Base-by-base conservation (phyloP, 2,797 vertebrate species). In the Paratrypauchen microcephalus region DNA sequence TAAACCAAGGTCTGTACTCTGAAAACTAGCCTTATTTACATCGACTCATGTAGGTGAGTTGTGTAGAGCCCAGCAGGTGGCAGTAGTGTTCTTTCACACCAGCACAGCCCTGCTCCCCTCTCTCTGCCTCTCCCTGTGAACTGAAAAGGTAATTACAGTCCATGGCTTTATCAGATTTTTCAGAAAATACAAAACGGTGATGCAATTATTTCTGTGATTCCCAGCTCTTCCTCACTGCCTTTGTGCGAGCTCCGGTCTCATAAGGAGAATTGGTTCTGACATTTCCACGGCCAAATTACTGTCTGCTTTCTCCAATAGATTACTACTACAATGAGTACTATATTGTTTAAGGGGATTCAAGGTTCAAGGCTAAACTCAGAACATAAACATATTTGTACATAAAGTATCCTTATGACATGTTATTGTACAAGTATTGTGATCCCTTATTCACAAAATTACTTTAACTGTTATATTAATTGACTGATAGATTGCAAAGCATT, bases 281-380 rank as follows among this genome's bases (percentile, higher is more conserved):
- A 84, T 84, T 82, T 77, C 76, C 71, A 61, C 74, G 21, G 72
- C 72, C 74, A 66, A 72, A 80, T 75, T 63, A 77, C 69, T 76
- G 64, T 19, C 28, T 60, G 45, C 71, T 69, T 52, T 74, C 61
- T 76, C 65, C 58, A 36, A n/a, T 36, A 36, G 58, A 60, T 60
- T 32, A 52, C 70, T 70, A 79, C 80, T 79, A 75, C 78, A 72
- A 77, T 70, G 41, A 68, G 65, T 71, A 59, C 66, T 70, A 68
- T 72, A 56, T 56, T 70, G 66, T 82, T 50, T 3, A 57, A 57
- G 39, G 62, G 66, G 62, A 66, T 77, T 55, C 47, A 41, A 39
- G 30, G 36, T 61, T 76, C 52, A 36, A 36, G 32, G 32, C 7
- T 18, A 57, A 57, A 9, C 4, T 16, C 9, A 57, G 15, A 7